Evolutionary conservation across 2,888 invertebrate genomes (phyloP).

Genomic region (Ochropleura leucogaster): DNA sequence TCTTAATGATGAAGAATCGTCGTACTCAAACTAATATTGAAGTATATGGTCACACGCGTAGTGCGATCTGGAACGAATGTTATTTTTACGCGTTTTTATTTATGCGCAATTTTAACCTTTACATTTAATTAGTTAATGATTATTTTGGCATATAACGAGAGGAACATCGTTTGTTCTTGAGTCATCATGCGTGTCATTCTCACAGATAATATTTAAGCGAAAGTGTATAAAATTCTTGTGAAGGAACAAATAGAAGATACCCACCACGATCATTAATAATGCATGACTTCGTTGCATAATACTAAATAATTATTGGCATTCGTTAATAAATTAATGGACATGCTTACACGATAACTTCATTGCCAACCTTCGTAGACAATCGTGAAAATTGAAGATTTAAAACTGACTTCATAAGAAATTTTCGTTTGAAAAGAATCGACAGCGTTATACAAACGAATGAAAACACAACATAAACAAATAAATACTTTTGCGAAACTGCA

Average conservation of each 20-base stretch:
- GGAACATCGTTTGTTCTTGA: conserved; percentile 14
- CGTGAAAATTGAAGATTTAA: conserved; percentile 1
- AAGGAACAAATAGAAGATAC: conserved; percentile 21
- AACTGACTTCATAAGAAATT: conserved; percentile 6
- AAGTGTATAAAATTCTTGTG: conserved; percentile 52
- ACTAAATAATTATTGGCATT: conserved; percentile 14
- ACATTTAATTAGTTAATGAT: conserved; percentile 25
- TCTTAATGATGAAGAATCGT: conserved; percentile 18
- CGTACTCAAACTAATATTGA: conserved; percentile 31
- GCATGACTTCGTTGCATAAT: conserved; percentile 41
- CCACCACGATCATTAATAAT: conserved; percentile 7
- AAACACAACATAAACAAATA: neutral
- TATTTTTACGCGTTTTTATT: conserved; percentile 18
- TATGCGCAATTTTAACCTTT: conserved; percentile 44
- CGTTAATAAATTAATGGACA: neutral
- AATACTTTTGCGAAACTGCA: neutral
- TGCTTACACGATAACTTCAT: conserved; percentile 8
- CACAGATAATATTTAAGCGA: conserved; percentile 33
- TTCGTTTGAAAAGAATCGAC: conserved; percentile 2
- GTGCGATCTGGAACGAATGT: conserved; percentile 30
- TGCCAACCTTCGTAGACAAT: neutral
- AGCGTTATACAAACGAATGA: conserved; percentile 8
- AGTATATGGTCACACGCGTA: conserved; percentile 36
- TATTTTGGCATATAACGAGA: conserved; percentile 34
- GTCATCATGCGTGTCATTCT: conserved; percentile 10